These are phyloP conservation scores for Metellina segmentata DNA, from an alignment of 2,888 invertebrate genomes.

Conservation along the genomic window DNA sequence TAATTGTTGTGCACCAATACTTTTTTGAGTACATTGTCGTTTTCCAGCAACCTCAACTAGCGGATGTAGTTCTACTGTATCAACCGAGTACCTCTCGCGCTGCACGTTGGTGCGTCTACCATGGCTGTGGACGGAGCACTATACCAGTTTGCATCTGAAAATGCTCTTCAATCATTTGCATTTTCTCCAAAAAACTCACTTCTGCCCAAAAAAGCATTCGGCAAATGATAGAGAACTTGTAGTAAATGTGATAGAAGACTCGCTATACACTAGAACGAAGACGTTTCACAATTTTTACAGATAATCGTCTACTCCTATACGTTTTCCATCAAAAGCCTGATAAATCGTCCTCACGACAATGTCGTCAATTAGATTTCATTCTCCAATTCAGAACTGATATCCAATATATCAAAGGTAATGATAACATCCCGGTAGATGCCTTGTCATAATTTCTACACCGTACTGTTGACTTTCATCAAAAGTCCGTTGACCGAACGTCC, in stretches of 20 bases:
- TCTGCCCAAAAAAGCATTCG: background rate
- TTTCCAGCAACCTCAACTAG: too few relatives aligned
- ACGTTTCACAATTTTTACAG: background rate
- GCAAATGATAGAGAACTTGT: constrained; percentile 1
- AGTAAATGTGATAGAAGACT: background rate
- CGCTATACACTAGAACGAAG: constrained; percentile 1
- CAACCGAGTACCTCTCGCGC: too few relatives aligned
- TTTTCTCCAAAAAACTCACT: background rate
- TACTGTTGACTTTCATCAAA: too few relatives aligned
- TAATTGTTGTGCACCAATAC: too few relatives aligned
- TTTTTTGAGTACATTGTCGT: too few relatives aligned
- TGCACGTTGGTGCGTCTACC: background rate
- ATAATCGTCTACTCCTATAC: background rate
- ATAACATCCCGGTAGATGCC: too few relatives aligned
- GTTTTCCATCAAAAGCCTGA: too few relatives aligned
- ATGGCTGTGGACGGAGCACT: background rate
- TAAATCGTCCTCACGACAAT: background rate
- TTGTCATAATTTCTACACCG: too few relatives aligned
- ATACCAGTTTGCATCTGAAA: background rate
- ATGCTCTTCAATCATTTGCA: background rate
- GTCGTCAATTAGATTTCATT: constrained; percentile 11
- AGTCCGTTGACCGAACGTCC: too few relatives aligned
- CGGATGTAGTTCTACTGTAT: too few relatives aligned
- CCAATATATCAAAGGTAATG: too few relatives aligned
- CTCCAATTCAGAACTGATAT: background rate